These are phyloP conservation scores for Lucilia cuprina DNA, from an alignment of 1,140 invertebrate genomes.

Conservation along the genomic window DNA sequence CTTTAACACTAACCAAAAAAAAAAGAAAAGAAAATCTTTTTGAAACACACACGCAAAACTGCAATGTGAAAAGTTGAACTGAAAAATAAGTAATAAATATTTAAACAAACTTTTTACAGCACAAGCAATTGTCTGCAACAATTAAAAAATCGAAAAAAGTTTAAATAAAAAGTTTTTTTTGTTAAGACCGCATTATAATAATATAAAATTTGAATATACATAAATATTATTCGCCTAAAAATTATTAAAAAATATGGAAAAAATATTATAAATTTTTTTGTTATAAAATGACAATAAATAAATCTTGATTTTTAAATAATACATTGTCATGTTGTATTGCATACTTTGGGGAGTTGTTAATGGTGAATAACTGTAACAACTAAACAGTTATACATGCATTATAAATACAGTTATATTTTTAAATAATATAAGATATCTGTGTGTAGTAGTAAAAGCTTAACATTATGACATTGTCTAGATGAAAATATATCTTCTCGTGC, in stretches of 20 bases:
- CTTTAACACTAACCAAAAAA: neutral
- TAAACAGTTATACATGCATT: too few relatives aligned
- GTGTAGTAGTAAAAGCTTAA: neutral
- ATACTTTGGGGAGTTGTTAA: constrained; percentile 3
- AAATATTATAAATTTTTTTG: neutral
- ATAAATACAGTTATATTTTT: too few relatives aligned
- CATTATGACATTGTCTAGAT: neutral
- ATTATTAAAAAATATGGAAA: neutral
- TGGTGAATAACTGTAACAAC: neutral
- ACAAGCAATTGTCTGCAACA: neutral
- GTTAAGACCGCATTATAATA: too few relatives aligned
- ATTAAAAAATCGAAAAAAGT: neutral
- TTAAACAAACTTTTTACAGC: too few relatives aligned
- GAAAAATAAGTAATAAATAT: neutral
- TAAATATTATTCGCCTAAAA: neutral
- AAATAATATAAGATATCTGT: neutral
- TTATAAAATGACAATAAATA: neutral
- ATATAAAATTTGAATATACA: too few relatives aligned
- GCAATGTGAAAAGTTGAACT: too few relatives aligned
- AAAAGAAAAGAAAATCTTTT: neutral
- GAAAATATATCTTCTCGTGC: neutral
- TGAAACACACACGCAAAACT: too few relatives aligned
- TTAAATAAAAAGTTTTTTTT: neutral
- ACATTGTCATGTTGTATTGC: neutral
- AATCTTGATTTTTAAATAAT: neutral